Evolutionary conservation across 2,113 vertebrate species (phyloP).

Genomic region (Clupea harengus): DNA sequence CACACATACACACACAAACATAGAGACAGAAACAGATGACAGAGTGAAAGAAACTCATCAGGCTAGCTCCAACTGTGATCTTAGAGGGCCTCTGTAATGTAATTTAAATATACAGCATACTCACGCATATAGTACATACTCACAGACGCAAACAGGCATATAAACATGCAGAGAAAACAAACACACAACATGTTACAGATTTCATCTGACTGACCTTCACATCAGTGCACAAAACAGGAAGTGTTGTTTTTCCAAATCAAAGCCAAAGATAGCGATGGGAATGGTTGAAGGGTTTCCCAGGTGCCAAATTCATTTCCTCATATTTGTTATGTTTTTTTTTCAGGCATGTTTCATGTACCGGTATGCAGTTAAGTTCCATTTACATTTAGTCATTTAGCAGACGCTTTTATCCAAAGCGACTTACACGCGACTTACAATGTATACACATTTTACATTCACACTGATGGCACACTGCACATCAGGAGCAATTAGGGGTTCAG

Average conservation of each 20-base stretch:
- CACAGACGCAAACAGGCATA: neutral
- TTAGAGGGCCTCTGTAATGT: constrained; percentile 20
- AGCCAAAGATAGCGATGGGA: neutral
- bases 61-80: constrained; percentile 16
- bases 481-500: too few species aligned
- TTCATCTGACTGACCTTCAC: neutral
- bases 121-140: constrained; percentile 21
- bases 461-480: too few species aligned
- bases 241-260: neutral
- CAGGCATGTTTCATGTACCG: too few species aligned
- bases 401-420: too few species aligned
- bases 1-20: constrained; percentile 21
- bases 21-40: neutral
- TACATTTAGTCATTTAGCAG: too few species aligned
- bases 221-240: neutral
- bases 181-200: neutral
- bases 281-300: too few species aligned
- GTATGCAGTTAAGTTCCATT: too few species aligned
- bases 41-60: neutral
- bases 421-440: too few species aligned
- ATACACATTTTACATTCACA: too few species aligned
- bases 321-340: too few species aligned
- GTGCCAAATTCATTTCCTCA: too few species aligned
- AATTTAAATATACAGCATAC: neutral
- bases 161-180: neutral